A percentile compares a stretch with the other conserved stretches of the same genome.
Evolutionary conservation across 2,888 invertebrate genomes (phyloP).

Genomic region (Lasioglossum leucozonium): DNA sequence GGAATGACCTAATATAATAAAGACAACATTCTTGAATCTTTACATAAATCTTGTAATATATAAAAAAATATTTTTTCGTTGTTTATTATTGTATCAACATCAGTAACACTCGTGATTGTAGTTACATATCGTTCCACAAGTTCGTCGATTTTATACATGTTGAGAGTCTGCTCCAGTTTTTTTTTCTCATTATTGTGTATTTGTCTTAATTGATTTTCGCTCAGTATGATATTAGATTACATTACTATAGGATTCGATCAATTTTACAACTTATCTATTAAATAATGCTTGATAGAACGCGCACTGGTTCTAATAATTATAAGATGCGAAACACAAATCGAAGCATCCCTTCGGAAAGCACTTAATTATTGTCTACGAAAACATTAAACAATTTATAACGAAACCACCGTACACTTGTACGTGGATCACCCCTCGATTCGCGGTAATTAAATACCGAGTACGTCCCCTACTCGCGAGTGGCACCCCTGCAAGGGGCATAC

Average conservation of each 20-base stretch:
- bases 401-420: constrained; percentile 54
- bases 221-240: no score
- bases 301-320: background rate
- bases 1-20: no score
- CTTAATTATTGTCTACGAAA: constrained; percentile 1
- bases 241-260: no score
- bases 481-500: constrained; percentile 57
- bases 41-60: no score
- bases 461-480: constrained; percentile 72
- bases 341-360: background rate
- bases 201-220: no score
- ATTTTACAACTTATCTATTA: background rate
- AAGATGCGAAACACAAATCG: background rate
- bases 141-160: no score
- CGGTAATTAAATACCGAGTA: constrained; percentile 82
- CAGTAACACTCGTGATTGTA: no score
- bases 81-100: no score
- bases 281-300: background rate
- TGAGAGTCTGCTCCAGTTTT: no score
- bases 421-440: constrained; percentile 70
- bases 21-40: no score
- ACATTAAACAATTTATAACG: constrained; percentile 54
- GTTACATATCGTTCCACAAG: no score
- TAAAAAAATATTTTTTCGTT: no score
- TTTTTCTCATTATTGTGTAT: background rate